These are phyloP conservation scores for Herpetotheres cachinnans DNA, from an alignment of 2,113 vertebrate genomes.

Conservation along the genomic window DNA sequence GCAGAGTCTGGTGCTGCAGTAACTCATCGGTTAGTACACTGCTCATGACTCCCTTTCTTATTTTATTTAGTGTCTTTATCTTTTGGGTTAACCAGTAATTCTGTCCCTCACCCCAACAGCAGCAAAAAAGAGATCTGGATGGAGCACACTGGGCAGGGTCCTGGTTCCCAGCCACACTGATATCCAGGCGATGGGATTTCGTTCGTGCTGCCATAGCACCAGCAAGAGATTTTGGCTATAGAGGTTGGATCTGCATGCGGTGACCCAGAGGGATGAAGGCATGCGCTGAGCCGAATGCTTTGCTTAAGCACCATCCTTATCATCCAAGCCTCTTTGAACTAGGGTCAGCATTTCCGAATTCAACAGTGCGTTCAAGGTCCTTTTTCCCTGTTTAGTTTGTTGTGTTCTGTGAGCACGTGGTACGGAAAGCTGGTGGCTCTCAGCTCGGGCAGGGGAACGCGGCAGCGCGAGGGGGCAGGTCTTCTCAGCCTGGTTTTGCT, in stretches of 20 bases:
- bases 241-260: fast-evolving
- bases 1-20: background rate
- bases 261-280: too few species aligned
- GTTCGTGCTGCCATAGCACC: fast-evolving
- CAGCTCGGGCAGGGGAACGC: background rate
- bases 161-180: background rate
- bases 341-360: background rate
- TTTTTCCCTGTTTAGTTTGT: background rate
- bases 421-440: background rate
- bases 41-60: background rate
- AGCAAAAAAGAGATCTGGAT: background rate
- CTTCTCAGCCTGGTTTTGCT: background rate
- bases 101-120: background rate
- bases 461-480: background rate
- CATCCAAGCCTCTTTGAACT: background rate
- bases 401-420: background rate
- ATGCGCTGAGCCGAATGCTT: background rate
- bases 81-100: background rate
- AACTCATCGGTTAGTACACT: too few species aligned
- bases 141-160: background rate
- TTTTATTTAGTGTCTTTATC: background rate
- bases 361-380: background rate
- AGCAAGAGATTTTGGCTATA: background rate
- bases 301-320: background rate
- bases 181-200: background rate